A percentile compares a stretch with the other conserved stretches of the same genome.
These are phyloP conservation scores for Trematomus bernacchii DNA, from an alignment of 2,797 vertebrate genomes.

Conservation along the genomic window DNA sequence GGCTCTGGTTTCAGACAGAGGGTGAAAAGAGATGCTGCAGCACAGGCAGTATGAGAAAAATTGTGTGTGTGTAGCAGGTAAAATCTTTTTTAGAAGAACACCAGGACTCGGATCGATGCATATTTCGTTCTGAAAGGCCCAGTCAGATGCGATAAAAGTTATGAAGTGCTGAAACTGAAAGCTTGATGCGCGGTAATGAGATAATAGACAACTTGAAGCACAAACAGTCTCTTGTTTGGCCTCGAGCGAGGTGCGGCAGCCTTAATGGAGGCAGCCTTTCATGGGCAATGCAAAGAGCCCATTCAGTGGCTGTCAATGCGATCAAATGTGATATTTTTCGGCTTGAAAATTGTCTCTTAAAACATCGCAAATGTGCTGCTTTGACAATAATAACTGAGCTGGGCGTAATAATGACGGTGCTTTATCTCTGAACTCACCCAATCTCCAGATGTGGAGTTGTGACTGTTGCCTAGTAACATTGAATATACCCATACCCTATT, in stretches of 20 bases:
- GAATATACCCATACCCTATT: conserved; percentile 29
- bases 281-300: conserved; percentile 16
- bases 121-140: conserved; percentile 23
- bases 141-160: conserved; percentile 28
- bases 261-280: conserved; percentile 41
- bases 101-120: conserved; percentile 16
- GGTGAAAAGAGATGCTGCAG: no score
- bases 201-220: conserved; percentile 20
- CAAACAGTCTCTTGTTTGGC: conserved; percentile 37
- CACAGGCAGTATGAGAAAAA: no score
- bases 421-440: conserved; percentile 31
- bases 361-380: conserved; percentile 13
- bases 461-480: conserved; percentile 58
- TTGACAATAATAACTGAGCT: conserved; percentile 23
- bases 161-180: conserved; percentile 31
- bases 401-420: conserved; percentile 26
- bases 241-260: conserved; percentile 3
- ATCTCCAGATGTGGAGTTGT: conserved; percentile 38
- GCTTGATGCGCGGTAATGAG: conserved; percentile 24
- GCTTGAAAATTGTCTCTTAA: conserved; percentile 8
- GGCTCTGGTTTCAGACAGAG: no score
- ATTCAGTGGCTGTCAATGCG: conserved; percentile 17
- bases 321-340: conserved; percentile 21
- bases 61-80: no score
- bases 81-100: conserved; percentile 9